phyloP scores from a whole-genome alignment of 2,113 vertebrate species.

The Typhlomys cinereus region DNA sequence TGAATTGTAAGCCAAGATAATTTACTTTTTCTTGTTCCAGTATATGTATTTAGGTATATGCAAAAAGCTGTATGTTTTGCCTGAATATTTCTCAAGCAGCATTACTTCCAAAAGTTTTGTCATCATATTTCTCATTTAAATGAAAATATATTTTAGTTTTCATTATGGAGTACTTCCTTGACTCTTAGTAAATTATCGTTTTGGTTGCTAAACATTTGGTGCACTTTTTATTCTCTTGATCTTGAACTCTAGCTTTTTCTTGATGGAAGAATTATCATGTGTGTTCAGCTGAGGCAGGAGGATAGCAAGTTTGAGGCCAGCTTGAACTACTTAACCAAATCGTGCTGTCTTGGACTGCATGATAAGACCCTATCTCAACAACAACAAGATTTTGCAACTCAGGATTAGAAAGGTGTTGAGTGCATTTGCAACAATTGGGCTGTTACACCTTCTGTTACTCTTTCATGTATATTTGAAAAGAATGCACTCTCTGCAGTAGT shows the following conservation, averaged over 20 bases:
- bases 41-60: background rate
- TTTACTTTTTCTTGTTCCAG: constrained; percentile 24
- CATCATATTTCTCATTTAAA: constrained; percentile 32
- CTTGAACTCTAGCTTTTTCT: constrained; percentile 9
- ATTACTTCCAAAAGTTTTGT: background rate
- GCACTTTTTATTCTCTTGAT: background rate
- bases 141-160: constrained; percentile 42
- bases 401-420: too few relatives aligned
- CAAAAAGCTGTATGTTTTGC: background rate
- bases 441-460: background rate
- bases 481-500: background rate
- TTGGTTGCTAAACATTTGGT: constrained; percentile 6
- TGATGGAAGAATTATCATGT: background rate
- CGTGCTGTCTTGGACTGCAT: background rate
- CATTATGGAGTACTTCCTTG: constrained; percentile 17
- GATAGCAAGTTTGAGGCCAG: background rate
- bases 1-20: background rate
- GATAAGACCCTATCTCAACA: background rate
- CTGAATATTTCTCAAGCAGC: background rate
- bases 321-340: background rate
- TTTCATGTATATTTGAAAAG: background rate
- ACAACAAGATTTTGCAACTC: background rate
- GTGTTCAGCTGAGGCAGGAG: background rate
- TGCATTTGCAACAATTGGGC: too few relatives aligned
- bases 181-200: background rate